Evolutionary conservation across 2,113 vertebrate genomes (phyloP).

Genomic region (Thryonomys swinderianus): DNA sequence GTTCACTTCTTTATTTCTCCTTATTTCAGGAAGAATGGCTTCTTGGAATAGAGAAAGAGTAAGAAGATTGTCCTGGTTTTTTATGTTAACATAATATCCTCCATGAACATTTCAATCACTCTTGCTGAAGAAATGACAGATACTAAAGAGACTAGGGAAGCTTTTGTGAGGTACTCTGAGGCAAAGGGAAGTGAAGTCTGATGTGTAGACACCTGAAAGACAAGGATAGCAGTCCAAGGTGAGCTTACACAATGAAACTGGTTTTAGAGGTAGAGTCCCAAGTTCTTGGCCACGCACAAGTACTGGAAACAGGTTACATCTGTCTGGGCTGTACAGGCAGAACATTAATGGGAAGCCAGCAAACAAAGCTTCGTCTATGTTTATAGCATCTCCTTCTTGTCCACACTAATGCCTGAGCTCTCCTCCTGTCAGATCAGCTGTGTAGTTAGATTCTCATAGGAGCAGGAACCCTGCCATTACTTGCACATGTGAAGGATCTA

Average conservation of each 20-base stretch:
- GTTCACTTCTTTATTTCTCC: background rate
- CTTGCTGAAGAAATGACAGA: background rate
- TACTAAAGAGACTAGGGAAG: background rate
- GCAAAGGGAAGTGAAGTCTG: background rate
- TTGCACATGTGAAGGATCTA: background rate
- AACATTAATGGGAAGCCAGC: background rate
- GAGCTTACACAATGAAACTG: background rate
- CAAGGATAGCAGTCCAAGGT: background rate
- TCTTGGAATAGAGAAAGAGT: background rate
- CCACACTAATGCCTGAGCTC: background rate
- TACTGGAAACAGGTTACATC: background rate
- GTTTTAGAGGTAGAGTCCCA: background rate
- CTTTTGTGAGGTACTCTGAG: background rate
- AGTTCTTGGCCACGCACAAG: background rate
- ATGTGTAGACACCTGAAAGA: background rate
- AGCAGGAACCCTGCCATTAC: background rate
- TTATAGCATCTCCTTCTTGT: background rate
- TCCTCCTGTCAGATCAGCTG: background rate
- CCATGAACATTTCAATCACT: background rate
- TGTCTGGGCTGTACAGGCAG: background rate
- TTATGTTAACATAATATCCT: background rate
- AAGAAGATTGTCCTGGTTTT: background rate
- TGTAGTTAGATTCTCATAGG: background rate
- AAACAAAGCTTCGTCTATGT: background rate
- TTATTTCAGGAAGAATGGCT: background rate